phyloP scores from a whole-genome alignment of 2,888 invertebrate genomes.

The Cryptocephalus primarius region DNA sequence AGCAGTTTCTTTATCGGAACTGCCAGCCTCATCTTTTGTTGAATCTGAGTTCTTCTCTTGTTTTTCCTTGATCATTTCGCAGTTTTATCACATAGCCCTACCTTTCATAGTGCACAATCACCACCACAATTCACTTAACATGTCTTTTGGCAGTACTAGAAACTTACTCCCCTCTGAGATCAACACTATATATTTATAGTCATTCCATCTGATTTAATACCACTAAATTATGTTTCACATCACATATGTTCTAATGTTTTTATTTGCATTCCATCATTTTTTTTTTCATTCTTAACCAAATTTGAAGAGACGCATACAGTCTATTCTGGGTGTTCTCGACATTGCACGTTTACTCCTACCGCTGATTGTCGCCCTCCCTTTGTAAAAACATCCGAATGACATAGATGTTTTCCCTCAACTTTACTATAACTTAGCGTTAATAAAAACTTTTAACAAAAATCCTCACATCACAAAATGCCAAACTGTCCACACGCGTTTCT shows the following conservation, averaged over 20 bases:
- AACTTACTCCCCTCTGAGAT: conserved; percentile 22
- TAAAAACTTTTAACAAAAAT: conserved; percentile 38
- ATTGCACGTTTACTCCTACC: conserved; percentile 27
- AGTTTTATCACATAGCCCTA: conserved; percentile 29
- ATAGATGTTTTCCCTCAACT: conserved; percentile 30
- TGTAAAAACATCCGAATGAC: conserved; percentile 25
- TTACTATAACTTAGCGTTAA: conserved; percentile 30
- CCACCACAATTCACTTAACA: conserved; percentile 29
- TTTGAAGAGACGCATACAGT: conserved; percentile 33
- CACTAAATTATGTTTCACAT: conserved; percentile 36
- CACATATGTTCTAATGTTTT: conserved; percentile 41
- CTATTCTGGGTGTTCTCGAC: conserved; percentile 25
- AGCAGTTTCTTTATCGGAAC: conserved; percentile 34
- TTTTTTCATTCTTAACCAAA: conserved; percentile 40
- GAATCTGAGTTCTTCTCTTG: conserved; percentile 37
- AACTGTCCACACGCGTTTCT: conserved; percentile 40
- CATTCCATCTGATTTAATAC: conserved; percentile 27
- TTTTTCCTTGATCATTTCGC: conserved; percentile 40
- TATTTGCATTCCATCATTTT: conserved; percentile 40
- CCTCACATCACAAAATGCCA: conserved; percentile 41
- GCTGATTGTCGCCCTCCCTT: conserved; percentile 24
- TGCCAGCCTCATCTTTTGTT: conserved; percentile 37
- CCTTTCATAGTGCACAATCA: conserved; percentile 30
- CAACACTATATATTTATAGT: conserved; percentile 21
- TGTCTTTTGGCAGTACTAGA: conserved; percentile 21